phyloP scores from a whole-genome alignment of 2,113 vertebrate genomes.

The Emydura subglobosa region DNA sequence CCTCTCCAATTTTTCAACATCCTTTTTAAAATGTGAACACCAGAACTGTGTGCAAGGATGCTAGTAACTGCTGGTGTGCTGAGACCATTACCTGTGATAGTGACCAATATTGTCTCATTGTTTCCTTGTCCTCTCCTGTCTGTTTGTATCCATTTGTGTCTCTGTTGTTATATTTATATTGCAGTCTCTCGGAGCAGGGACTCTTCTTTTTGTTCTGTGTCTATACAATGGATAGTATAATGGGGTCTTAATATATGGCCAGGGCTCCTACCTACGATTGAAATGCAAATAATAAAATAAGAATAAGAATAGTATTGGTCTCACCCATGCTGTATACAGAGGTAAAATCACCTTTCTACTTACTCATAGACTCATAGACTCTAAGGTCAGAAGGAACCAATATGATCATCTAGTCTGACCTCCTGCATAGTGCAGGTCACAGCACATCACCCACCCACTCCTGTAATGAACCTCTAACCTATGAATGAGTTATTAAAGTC shows the following conservation, averaged over 20 bases:
- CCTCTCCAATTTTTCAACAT: not conserved
- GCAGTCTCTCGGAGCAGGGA: not conserved
- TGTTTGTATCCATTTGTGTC: not conserved
- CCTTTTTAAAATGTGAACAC: not conserved
- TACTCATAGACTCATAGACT: not conserved
- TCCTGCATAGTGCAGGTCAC: too few species aligned
- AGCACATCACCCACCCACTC: too few species aligned
- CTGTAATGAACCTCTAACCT: too few species aligned
- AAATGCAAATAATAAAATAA: not conserved
- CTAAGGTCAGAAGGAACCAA: too few species aligned
- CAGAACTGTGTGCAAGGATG: not conserved
- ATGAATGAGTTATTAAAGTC: too few species aligned
- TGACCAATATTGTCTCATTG: not conserved
- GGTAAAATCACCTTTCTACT: not conserved
- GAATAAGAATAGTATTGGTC: not conserved
- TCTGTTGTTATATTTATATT: not conserved
- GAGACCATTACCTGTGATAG: not conserved
- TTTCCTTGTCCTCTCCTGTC: not conserved
- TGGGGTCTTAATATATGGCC: not conserved
- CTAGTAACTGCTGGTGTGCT: not conserved
- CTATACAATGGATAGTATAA: not conserved
- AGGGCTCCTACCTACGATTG: not conserved
- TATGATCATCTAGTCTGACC: too few species aligned
- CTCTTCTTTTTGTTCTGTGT: not conserved
- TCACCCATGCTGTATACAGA: not conserved